Percentiles rank a stretch among this genome's conserved stretches.
phyloP scores from a whole-genome alignment of 30 jellyfish, hydroid and myxozoan genomes.

The Hydractinia echinata region DNA sequence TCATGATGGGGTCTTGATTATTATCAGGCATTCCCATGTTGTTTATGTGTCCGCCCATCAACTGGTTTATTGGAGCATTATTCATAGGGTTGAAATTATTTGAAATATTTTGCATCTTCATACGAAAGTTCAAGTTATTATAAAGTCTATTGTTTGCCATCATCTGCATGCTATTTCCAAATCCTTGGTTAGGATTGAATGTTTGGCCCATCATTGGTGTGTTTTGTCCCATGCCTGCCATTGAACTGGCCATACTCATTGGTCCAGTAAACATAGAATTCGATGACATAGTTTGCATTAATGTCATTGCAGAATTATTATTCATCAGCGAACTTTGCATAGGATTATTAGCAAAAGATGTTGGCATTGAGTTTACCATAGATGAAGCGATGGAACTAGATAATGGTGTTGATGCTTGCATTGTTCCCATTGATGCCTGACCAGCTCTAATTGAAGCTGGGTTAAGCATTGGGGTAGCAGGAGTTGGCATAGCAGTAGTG shows the following conservation, averaged over 20 bases:
- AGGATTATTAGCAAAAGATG: slow-evolving; percentile 25
- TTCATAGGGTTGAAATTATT: slow-evolving; percentile 11
- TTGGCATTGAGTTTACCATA: slow-evolving; percentile 15
- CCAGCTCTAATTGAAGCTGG: slow-evolving; percentile 33
- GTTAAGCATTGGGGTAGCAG: slow-evolving; percentile 86
- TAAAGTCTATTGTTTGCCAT: slow-evolving; percentile 32
- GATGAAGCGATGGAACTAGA: slow-evolving; percentile 22
- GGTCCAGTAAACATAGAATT: slow-evolving; percentile 25
- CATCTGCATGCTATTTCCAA: slow-evolving; percentile 27
- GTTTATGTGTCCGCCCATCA: slow-evolving; percentile 18
- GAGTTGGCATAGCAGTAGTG: slow-evolving; percentile 83
- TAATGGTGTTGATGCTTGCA: slow-evolving; percentile 28
- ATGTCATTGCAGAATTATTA: slow-evolving; percentile 30
- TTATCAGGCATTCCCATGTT: slow-evolving; percentile 29
- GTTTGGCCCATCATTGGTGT: slow-evolving; percentile 40
- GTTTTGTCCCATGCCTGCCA: slow-evolving; percentile 46
- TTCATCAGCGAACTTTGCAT: slow-evolving; percentile 34
- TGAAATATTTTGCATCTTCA: slow-evolving; percentile 21
- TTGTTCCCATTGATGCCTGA: background rate
- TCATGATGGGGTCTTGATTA: slow-evolving; percentile 34
- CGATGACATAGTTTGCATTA: slow-evolving; percentile 25
- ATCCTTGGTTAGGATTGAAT: slow-evolving; percentile 36
- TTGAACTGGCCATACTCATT: slow-evolving; percentile 45
- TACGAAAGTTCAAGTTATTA: slow-evolving; percentile 7
- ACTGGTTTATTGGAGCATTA: slow-evolving; percentile 7